Percentiles rank a stretch among this genome's conserved stretches.
phyloP scores from a whole-genome alignment of 1,140 invertebrate species.

The Drosophila orena region DNA sequence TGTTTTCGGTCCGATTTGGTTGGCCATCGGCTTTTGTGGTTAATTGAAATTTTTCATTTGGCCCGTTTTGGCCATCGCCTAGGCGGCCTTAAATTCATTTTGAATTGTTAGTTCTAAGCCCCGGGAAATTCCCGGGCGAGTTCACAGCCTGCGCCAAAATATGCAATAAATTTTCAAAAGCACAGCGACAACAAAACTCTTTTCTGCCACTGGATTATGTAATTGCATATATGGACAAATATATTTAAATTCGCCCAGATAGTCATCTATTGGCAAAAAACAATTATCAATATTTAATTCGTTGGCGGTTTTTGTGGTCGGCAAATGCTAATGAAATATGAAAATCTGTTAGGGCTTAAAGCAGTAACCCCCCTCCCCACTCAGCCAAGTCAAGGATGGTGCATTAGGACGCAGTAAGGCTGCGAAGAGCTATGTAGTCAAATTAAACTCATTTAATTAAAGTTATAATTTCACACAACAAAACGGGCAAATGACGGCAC shows the following conservation, averaged over 20 bases:
- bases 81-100: slow-evolving; percentile 55
- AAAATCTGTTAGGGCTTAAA: slow-evolving; percentile 69
- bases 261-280: slow-evolving; percentile 56
- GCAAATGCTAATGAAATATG: slow-evolving; percentile 71
- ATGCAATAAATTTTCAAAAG: slow-evolving; percentile 53
- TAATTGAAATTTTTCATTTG: slow-evolving; percentile 64
- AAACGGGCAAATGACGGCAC: not conserved
- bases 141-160: slow-evolving; percentile 38
- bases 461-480: slow-evolving; percentile 65
- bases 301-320: slow-evolving; percentile 55
- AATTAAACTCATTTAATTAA: slow-evolving; percentile 78
- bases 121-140: slow-evolving; percentile 39
- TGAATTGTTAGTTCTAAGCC: slow-evolving; percentile 51
- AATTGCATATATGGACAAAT: slow-evolving; percentile 31
- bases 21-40: slow-evolving; percentile 55
- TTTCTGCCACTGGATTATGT: slow-evolving; percentile 56
- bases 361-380: slow-evolving; percentile 4
- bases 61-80: slow-evolving; percentile 21
- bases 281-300: slow-evolving; percentile 81
- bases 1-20: slow-evolving; percentile 35
- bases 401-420: slow-evolving; percentile 30
- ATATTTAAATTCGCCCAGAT: slow-evolving; percentile 30
- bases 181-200: slow-evolving; percentile 33
- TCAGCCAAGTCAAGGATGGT: slow-evolving; percentile 29
- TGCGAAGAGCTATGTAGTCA: slow-evolving; percentile 29